These are phyloP conservation scores for Zoanthus sociatus DNA, from an alignment of 92 coral and sea anemone genomes.

Conservation along the genomic window DNA sequence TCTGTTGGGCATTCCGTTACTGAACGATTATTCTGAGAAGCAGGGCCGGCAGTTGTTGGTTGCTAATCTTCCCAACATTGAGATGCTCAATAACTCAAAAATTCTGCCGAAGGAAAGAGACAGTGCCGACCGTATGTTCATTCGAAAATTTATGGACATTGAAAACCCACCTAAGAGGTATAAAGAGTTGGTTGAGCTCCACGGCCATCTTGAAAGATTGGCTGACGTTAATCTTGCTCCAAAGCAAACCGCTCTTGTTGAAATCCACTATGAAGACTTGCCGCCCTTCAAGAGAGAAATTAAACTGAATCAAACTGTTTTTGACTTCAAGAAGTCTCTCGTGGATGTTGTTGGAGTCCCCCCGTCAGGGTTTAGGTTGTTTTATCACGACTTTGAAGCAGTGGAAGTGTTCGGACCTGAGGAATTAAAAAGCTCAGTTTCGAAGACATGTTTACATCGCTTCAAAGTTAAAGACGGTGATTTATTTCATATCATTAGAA, in stretches of 20 bases:
- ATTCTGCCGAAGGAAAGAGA: constrained; percentile 80
- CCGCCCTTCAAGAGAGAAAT: constrained; percentile 69
- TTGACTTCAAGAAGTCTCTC: constrained; percentile 80
- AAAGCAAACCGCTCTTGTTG: constrained; percentile 73
- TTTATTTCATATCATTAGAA: constrained; percentile 73
- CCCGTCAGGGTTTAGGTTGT: constrained; percentile 62
- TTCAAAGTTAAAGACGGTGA: constrained; percentile 87
- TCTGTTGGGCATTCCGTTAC: constrained; percentile 84
- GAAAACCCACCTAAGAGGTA: constrained; percentile 77
- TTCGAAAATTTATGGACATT: constrained; percentile 82
- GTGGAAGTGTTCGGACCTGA: constrained; percentile 57
- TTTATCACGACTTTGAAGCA: constrained; percentile 61
- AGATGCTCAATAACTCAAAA: constrained; percentile 81
- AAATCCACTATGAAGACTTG: constrained; percentile 74
- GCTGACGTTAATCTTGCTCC: constrained; percentile 83
- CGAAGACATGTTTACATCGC: constrained; percentile 55
- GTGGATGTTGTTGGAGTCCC: constrained; percentile 79
- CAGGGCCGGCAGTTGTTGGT: constrained; percentile 82
- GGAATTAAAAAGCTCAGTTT: constrained; percentile 61
- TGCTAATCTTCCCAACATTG: constrained; percentile 89
- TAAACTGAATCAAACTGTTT: constrained; percentile 73
- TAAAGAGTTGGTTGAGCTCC: constrained; percentile 70
- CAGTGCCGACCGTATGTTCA: constrained; percentile 86
- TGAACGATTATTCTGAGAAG: constrained; percentile 57
- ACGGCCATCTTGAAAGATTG: constrained; percentile 81